Percentiles rank a stretch among this genome's conserved stretches.
phyloP scores from a whole-genome alignment of 2,888 invertebrate species.

The Parnassius apollo region DNA sequence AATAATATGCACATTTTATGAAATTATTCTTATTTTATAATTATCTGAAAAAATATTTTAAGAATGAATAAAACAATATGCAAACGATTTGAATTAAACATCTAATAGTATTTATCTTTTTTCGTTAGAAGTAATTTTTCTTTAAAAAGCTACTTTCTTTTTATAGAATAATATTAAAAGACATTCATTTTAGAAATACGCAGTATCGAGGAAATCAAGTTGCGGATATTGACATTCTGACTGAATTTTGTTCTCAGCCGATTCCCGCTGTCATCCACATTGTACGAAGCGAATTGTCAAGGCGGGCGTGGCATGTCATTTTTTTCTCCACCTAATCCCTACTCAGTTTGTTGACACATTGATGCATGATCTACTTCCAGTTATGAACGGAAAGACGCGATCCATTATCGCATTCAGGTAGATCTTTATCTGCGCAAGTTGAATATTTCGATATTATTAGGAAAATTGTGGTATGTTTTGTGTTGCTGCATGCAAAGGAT shows the following conservation, averaged over 20 bases:
- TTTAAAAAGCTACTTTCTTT: too few relatives aligned
- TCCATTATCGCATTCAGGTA: slow-evolving; percentile 37
- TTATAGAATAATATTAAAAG: too few relatives aligned
- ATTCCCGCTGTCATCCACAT: slow-evolving; percentile 51
- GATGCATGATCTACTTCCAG: slow-evolving; percentile 58
- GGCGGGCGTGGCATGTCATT: slow-evolving; percentile 47
- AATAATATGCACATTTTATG: too few relatives aligned
- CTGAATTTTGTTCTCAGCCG: slow-evolving; percentile 42
- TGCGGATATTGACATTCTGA: slow-evolving; percentile 44
- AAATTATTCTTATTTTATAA: too few relatives aligned
- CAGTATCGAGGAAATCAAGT: slow-evolving; percentile 32
- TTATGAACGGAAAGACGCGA: slow-evolving; percentile 39
- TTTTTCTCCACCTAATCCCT: slow-evolving; percentile 47
- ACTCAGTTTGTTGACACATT: slow-evolving; percentile 59
- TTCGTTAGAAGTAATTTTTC: too few relatives aligned
- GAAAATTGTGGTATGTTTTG: too few relatives aligned
- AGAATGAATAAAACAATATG: too few relatives aligned
- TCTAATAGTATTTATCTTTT: too few relatives aligned
- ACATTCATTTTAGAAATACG: too few relatives aligned
- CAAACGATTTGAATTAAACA: too few relatives aligned
- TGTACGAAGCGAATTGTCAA: slow-evolving; percentile 63
- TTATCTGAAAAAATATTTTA: too few relatives aligned
- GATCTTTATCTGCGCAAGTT: slow-evolving; percentile 18
- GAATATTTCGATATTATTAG: background rate
- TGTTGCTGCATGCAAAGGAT: too few relatives aligned